phyloP scores from a whole-genome alignment of 2,113 vertebrate species.

The Equus quagga region DNA sequence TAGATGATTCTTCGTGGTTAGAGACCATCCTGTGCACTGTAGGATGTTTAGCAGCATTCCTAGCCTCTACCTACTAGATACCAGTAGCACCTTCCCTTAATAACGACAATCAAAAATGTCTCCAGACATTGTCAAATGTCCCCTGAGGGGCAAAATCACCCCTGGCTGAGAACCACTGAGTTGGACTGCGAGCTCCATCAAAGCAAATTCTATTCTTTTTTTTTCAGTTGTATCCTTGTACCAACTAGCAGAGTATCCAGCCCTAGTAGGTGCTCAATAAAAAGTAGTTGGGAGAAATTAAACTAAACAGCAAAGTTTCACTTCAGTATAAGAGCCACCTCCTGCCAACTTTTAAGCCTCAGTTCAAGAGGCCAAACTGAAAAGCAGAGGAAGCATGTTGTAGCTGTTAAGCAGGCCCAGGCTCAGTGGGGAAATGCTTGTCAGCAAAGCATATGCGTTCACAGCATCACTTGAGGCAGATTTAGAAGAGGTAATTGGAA shows the following conservation, averaged over 20 bases:
- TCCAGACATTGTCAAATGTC: background rate
- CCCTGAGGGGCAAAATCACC: background rate
- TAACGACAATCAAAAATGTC: background rate
- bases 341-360: background rate
- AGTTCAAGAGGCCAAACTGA: background rate
- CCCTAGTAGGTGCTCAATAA: background rate
- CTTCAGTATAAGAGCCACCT: background rate
- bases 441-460: background rate
- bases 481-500: background rate
- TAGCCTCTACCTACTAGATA: background rate
- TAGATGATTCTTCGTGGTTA: background rate
- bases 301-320: background rate
- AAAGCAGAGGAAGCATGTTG: background rate
- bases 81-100: background rate
- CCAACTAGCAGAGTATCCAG: background rate
- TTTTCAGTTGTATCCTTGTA: background rate
- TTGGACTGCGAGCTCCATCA: background rate
- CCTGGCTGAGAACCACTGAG: background rate
- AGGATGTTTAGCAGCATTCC: background rate
- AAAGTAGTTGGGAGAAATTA: background rate
- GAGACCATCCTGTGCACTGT: background rate
- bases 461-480: background rate
- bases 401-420: background rate
- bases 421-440: background rate
- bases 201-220: background rate